Evolutionary conservation across 2,113 vertebrate genomes (phyloP).

Genomic region (Oryzias javanicus): DNA sequence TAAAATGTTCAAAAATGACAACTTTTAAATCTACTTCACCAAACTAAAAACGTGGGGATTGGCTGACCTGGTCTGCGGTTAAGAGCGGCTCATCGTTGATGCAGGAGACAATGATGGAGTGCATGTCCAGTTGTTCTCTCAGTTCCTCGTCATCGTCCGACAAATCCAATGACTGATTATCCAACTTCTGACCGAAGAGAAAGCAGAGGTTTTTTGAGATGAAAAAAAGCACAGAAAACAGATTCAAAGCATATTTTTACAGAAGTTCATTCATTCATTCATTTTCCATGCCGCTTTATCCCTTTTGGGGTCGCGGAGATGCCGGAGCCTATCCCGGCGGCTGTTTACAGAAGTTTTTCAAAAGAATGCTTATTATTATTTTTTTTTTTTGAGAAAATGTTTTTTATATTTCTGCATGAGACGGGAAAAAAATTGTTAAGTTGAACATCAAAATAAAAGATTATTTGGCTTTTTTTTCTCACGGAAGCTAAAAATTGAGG

Average conservation of each 20-base stretch:
- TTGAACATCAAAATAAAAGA: too few relatives aligned
- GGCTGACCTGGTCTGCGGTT: conserved; percentile 92
- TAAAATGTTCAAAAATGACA: too few relatives aligned
- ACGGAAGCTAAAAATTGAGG: too few relatives aligned
- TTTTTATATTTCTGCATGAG: too few relatives aligned
- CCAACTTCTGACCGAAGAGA: conserved; percentile 73
- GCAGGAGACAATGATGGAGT: conserved; percentile 96
- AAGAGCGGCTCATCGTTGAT: conserved; percentile 92
- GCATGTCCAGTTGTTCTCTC: conserved; percentile 96
- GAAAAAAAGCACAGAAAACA: conserved; percentile 22
- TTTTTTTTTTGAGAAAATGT: background rate
- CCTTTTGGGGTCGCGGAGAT: too few relatives aligned
- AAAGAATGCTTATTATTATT: background rate
- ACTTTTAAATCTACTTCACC: background rate
- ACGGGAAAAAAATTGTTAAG: too few relatives aligned
- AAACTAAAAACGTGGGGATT: background rate
- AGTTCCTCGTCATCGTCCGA: conserved; percentile 97
- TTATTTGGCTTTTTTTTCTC: too few relatives aligned
- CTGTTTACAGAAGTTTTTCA: background rate
- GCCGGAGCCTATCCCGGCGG: too few relatives aligned
- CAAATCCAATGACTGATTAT: conserved; percentile 86
- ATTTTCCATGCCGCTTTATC: too few relatives aligned
- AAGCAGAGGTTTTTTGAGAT: conserved; percentile 1
- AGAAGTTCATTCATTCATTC: too few relatives aligned
- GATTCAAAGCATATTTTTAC: conserved; percentile 4